Evolutionary conservation across 2,888 invertebrate genomes (phyloP).

Genomic region (Amphipyra tragopoginis): DNA sequence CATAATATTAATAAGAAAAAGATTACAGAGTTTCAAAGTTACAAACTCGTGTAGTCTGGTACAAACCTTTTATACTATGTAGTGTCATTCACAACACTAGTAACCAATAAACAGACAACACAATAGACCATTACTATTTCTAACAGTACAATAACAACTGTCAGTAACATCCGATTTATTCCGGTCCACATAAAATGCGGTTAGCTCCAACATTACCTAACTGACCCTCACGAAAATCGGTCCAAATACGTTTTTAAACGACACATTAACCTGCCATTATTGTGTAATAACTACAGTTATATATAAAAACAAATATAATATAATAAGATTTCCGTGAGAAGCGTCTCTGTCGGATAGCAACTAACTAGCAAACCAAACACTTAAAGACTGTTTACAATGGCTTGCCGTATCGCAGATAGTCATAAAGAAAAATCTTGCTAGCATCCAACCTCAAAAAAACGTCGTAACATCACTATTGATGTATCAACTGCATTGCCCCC

Average conservation of each 20-base stretch:
- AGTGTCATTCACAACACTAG: constrained; percentile 8
- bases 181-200: not conserved
- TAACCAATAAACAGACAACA: constrained; percentile 25
- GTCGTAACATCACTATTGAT: not conserved
- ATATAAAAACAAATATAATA: constrained; percentile 15
- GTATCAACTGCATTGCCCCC: constrained; percentile 15
- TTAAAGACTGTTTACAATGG: constrained; percentile 38
- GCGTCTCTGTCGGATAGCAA: constrained; percentile 24
- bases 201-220: not conserved
- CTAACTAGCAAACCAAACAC: constrained; percentile 34
- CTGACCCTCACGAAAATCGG: constrained; percentile 7
- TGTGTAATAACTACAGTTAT: constrained; percentile 3
- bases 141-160: constrained; percentile 26
- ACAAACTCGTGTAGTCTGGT: not conserved
- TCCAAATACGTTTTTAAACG: constrained; percentile 20
- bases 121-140: constrained; percentile 44
- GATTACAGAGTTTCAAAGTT: not conserved
- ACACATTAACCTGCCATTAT: constrained; percentile 7
- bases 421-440: constrained; percentile 14
- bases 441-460: not conserved
- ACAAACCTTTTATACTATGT: constrained; percentile 3
- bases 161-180: constrained; percentile 3
- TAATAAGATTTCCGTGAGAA: constrained; percentile 44
- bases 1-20: too few relatives aligned
- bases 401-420: constrained; percentile 31